Percentiles rank a stretch among this genome's conserved stretches.
Conservation (phyloP, 2,113 vertebrate species). For the Bos taurus region DNA sequence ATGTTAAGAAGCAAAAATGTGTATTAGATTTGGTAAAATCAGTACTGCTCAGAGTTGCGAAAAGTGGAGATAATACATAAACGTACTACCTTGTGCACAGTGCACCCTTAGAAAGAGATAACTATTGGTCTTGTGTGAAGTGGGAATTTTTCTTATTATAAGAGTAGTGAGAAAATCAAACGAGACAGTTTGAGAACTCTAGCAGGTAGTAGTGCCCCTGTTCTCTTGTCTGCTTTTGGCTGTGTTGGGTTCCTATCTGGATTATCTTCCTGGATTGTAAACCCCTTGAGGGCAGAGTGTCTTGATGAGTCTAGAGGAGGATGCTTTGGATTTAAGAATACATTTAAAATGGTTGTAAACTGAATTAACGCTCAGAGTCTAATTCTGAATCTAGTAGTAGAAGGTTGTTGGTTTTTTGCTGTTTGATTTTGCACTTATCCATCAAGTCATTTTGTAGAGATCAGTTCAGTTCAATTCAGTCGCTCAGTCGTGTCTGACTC, state of each 20-base stretch:
- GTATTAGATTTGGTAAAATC: neutral
- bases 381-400: neutral
- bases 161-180: neutral
- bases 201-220: neutral
- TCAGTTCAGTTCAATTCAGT: neutral
- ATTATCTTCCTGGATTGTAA: neutral
- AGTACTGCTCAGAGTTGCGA: neutral
- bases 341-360: conserved; percentile 4
- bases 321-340: conserved; percentile 3
- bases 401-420: neutral
- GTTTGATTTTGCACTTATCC: neutral
- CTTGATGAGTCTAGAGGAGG: neutral
- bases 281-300: conserved; percentile 12
- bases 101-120: neutral
- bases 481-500: rapidly evolving
- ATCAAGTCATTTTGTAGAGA: neutral
- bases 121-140: neutral
- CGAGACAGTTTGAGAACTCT: neutral
- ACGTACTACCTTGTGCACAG: neutral
- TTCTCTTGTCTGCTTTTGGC: neutral
- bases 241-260: neutral
- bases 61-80: neutral
- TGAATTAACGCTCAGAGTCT: neutral
- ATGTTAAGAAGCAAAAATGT: neutral
- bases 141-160: neutral